Percentiles rank a stretch among this genome's conserved stretches.
Conservation (phyloP, 2,113 vertebrate species). For the Apus apus region DNA sequence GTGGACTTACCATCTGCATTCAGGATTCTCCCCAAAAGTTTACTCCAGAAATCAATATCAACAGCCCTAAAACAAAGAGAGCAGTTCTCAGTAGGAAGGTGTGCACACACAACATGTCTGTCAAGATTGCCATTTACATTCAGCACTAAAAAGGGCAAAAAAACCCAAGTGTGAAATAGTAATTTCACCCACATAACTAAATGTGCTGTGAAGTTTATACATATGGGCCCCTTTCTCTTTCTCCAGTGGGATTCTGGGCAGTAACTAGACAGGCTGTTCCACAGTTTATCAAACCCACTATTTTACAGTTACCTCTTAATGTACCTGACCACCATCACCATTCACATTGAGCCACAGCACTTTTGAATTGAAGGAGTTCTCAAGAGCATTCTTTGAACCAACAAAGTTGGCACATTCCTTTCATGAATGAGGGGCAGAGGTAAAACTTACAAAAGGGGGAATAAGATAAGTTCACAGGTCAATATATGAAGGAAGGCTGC, state of each 20-base stretch:
- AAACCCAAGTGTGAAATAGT: background rate
- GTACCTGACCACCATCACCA: background rate
- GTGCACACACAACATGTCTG: accelerated
- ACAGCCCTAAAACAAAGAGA: conserved; percentile 69
- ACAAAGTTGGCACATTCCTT: background rate
- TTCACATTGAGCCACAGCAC: background rate
- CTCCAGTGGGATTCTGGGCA: background rate
- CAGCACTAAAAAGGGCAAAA: background rate
- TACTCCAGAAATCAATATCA: conserved; percentile 75
- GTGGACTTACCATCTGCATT: conserved; percentile 75
- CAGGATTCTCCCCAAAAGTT: conserved; percentile 78
- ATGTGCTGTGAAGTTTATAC: background rate
- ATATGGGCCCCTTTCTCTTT: background rate
- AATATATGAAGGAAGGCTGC: background rate
- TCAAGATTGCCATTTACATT: background rate
- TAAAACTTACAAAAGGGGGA: background rate
- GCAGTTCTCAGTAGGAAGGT: conserved; percentile 22
- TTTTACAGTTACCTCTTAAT: background rate
- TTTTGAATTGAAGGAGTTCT: background rate
- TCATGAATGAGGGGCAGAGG: background rate
- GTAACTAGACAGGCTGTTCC: background rate
- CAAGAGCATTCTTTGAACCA: background rate
- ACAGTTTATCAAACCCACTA: background rate
- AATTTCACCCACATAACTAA: background rate
- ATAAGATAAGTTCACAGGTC: background rate